Percentiles rank a stretch among this genome's conserved stretches.
Conservation (phyloP, 2,113 vertebrate genomes). For the Chaetorhynchus papuensis region DNA sequence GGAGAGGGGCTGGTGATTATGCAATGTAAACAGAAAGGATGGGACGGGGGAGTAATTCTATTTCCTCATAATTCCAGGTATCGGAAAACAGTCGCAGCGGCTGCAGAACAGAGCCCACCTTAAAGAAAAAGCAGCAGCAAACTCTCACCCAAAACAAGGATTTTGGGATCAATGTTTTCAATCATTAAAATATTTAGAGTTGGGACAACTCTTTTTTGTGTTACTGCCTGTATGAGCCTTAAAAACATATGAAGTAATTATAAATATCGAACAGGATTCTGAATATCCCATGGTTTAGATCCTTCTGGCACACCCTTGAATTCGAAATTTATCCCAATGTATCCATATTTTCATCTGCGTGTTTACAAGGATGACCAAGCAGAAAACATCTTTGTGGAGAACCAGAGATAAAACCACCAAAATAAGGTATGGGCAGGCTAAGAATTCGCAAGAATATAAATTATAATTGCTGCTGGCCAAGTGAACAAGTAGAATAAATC, state of each 20-base stretch:
- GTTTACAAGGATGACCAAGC: background rate
- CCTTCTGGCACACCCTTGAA: background rate
- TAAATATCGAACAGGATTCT: background rate
- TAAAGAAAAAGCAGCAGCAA: background rate
- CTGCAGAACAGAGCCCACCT: background rate
- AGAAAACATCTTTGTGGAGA: background rate
- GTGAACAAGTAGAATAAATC: background rate
- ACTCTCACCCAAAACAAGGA: background rate
- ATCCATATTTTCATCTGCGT: background rate
- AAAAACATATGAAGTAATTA: background rate
- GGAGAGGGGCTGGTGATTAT: conserved; percentile 28
- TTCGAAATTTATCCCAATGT: rapidly evolving
- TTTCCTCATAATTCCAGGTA: background rate
- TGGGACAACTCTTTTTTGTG: background rate
- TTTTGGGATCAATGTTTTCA: background rate
- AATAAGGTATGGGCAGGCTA: background rate
- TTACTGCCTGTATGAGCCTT: background rate
- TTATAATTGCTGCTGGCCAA: background rate
- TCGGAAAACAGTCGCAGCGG: background rate
- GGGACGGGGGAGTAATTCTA: conserved; percentile 32
- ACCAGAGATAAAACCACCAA: background rate
- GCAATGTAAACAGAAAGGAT: conserved; percentile 46
- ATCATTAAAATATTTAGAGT: background rate
- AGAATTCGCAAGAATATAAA: background rate
- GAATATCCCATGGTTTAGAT: background rate